Evolutionary conservation across 2,797 vertebrate genomes (phyloP).

Genomic region (Knipowitschia caucasica): DNA sequence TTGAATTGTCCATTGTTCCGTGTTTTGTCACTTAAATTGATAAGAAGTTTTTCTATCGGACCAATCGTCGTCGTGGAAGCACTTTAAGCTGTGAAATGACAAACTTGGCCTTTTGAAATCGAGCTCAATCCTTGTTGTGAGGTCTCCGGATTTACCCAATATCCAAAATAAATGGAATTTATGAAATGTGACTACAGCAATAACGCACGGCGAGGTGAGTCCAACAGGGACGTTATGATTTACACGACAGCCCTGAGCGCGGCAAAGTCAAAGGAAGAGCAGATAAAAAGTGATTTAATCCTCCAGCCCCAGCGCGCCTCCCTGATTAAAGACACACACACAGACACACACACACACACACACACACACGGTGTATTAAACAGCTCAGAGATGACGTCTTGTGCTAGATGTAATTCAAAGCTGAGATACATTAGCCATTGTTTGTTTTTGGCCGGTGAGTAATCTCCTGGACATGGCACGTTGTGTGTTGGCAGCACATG

Average conservation of each 20-base stretch:
- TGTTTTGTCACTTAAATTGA: not conserved
- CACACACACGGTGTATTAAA: slow-evolving; percentile 70
- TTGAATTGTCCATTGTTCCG: not conserved
- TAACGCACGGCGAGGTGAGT: slow-evolving; percentile 66
- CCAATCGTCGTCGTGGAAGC: not conserved
- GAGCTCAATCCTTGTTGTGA: slow-evolving; percentile 49
- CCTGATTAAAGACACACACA: slow-evolving; percentile 66
- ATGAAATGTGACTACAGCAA: slow-evolving; percentile 68
- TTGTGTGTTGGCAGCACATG: slow-evolving; percentile 31
- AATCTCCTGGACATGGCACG: slow-evolving; percentile 43
- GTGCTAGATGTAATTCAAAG: slow-evolving; percentile 67
- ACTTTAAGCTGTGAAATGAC: slow-evolving; percentile 18
- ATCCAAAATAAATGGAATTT: slow-evolving; percentile 66
- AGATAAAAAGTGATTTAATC: slow-evolving; percentile 77
- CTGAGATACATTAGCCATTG: slow-evolving; percentile 65
- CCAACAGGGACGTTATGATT: slow-evolving; percentile 70
- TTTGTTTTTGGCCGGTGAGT: slow-evolving; percentile 65
- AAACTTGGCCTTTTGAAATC: slow-evolving; percentile 29
- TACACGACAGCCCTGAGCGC: slow-evolving; percentile 64
- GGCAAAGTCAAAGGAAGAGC: slow-evolving; percentile 69
- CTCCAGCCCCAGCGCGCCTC: slow-evolving; percentile 58
- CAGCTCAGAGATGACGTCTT: slow-evolving; percentile 71
- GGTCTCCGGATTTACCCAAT: slow-evolving; percentile 57
- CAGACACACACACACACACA: slow-evolving; percentile 55
- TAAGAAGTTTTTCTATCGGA: not conserved